A percentile compares a stretch with the other conserved stretches of the same genome.
Evolutionary conservation across 2,888 invertebrate species (phyloP).

Genomic region (Rhodophaea formosa): DNA sequence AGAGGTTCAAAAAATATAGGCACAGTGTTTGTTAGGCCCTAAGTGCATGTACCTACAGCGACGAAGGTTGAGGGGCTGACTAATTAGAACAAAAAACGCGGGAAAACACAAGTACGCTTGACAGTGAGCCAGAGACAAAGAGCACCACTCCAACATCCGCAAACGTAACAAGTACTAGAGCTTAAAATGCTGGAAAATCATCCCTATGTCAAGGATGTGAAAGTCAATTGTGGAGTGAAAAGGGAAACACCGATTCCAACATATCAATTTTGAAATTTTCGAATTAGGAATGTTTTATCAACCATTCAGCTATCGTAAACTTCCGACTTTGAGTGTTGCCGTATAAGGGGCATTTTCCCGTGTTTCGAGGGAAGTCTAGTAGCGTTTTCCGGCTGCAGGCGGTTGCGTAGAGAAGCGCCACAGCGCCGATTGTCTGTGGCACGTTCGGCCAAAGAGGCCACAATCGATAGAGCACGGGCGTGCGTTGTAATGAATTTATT

Average conservation of each 20-base stretch:
- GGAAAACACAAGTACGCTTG: constrained; percentile 79
- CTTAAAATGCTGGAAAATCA: constrained; percentile 14
- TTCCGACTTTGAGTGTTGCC: constrained; percentile 25
- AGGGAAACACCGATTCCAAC: constrained; percentile 50
- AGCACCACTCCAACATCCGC: constrained; percentile 53
- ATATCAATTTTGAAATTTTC: constrained; percentile 55
- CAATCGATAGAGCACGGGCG: constrained; percentile 80
- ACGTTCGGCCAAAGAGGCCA: constrained; percentile 77
- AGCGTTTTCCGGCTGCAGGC: constrained; percentile 37
- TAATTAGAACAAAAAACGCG: constrained; percentile 81
- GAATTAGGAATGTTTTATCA: constrained; percentile 38
- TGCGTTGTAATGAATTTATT: constrained; percentile 80
- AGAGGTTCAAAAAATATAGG: neutral
- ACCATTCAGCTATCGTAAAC: constrained; percentile 16
- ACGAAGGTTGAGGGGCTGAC: constrained; percentile 68
- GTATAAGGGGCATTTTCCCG: constrained; percentile 30
- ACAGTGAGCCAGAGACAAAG: constrained; percentile 79
- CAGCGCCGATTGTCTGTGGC: constrained; percentile 77
- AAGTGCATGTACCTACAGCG: constrained; percentile 22
- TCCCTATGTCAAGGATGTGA: neutral
- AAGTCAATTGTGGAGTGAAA: constrained; percentile 15
- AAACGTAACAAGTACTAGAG: constrained; percentile 54
- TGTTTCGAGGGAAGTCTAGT: constrained; percentile 26
- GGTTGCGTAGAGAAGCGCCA: constrained; percentile 77
- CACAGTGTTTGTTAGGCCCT: constrained; percentile 17